Conservation (phyloP, 2,113 vertebrate species). For the Martes martes region DNA sequence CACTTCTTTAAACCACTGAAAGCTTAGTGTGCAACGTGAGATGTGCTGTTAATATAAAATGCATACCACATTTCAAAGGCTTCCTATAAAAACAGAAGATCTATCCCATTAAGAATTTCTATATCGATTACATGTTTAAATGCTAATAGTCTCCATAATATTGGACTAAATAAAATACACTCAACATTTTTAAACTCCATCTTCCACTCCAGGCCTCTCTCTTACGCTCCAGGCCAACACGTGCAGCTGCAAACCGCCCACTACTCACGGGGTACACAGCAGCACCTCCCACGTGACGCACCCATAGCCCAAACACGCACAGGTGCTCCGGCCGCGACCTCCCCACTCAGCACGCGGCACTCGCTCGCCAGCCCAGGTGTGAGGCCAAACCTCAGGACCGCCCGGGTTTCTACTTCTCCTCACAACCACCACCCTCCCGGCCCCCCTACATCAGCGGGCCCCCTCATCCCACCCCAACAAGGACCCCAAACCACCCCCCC, state of each 20-base stretch:
- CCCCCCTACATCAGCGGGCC: neutral
- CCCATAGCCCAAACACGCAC: rapidly evolving
- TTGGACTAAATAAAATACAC: neutral
- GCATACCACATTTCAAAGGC: neutral
- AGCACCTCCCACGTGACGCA: rapidly evolving
- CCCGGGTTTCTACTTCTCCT: too few relatives aligned
- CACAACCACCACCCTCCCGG: rapidly evolving
- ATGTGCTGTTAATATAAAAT: neutral
- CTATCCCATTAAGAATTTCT: neutral
- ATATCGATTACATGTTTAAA: neutral
- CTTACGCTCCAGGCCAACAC: neutral
- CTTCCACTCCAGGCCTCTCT: neutral
- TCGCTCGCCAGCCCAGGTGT: neutral
- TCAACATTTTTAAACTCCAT: neutral
- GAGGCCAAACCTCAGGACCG: neutral
- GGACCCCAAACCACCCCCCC: neutral
- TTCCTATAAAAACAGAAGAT: neutral
- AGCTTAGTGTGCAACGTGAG: neutral
- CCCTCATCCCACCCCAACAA: neutral
- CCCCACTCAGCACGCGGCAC: too few relatives aligned
- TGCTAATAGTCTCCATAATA: neutral
- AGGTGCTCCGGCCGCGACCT: too few relatives aligned
- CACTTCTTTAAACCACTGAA: neutral
- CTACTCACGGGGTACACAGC: neutral
- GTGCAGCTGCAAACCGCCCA: neutral